Evolutionary conservation across 2,888 invertebrate genomes (phyloP), one percentile per base, ranked within the genome.

Genomic region (Cerceris ruficornis): DNA sequence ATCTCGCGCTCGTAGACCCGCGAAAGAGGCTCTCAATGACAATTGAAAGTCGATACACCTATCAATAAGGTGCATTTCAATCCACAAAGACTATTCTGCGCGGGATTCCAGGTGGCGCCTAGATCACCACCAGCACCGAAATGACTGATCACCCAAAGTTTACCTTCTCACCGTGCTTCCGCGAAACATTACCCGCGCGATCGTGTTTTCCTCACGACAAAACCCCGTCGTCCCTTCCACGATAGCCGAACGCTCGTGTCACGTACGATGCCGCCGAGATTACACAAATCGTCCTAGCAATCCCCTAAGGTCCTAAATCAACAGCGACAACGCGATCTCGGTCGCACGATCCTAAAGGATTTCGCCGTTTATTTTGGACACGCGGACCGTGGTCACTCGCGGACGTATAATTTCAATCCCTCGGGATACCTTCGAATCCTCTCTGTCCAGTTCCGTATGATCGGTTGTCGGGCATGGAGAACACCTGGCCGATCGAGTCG

Each of bases 341-440:
- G 2, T 28, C 4, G 28, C 4, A 28, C 28, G 60, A 14, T n/a
- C n/a, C 14, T 13, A 52, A 14, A 17, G 11, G 28, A 50, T 43
- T 14, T n/a, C 52, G 42, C 46, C 9, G 60, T 28, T 60, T 9
- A 39, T 42, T 28, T 57, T 17, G 17, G 11, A 7, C 11, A 7
- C 57, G 39, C 13, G 8, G 11, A 39, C 9, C 7, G 14, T 28
- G 39, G 39, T 57, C 14, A 52, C 52, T 8, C 46, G 46, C 11
- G 46, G 2, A 46, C 46, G 46, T 46, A 46, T 54, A 9, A 54
- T 14, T 41, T 55, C 50, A 78, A 52, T 28, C 15, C 52, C 59
- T 57, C 57, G 39, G 55, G 55, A 50, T 84, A 84, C 82, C 82
- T 84, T 69, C 74, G 17, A 66, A 15, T 68, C 80, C 67, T n/a